Evolutionary conservation across 2,113 vertebrate species (phyloP).

Genomic region (Ivindomyrus marchei): DNA sequence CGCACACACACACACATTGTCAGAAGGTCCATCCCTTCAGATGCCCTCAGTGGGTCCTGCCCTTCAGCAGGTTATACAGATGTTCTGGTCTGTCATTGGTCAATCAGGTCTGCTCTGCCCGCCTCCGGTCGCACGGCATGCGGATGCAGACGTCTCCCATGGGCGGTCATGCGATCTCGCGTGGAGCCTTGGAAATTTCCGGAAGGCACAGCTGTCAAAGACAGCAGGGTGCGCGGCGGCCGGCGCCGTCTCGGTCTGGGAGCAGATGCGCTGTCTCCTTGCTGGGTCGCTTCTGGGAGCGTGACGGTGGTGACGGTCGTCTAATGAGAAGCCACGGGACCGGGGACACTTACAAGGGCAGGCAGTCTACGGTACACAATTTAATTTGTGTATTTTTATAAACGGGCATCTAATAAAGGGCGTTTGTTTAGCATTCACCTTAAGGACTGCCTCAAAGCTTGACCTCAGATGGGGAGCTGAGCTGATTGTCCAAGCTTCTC

Average conservation of each 20-base stretch:
- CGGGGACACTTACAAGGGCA: background rate
- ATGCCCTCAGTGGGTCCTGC: background rate
- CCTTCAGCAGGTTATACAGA: background rate
- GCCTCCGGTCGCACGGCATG: background rate
- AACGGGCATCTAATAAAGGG: background rate
- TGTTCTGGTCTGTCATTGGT: background rate
- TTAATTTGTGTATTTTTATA: slow-evolving; percentile 2
- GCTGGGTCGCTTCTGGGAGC: background rate
- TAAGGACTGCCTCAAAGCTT: background rate
- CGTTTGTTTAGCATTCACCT: background rate
- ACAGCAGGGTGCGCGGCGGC: background rate
- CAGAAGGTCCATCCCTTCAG: background rate
- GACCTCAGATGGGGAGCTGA: background rate
- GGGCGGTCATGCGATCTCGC: background rate
- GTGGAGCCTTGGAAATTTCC: background rate
- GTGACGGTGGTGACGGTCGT: background rate
- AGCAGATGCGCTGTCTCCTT: background rate
- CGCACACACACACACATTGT: background rate
- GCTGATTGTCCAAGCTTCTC: background rate
- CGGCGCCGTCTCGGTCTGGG: background rate
- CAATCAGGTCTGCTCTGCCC: background rate
- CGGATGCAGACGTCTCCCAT: background rate
- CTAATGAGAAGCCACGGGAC: background rate
- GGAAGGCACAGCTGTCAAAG: background rate
- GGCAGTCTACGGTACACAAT: background rate